Percentiles rank a stretch among this genome's conserved stretches.
Conservation (phyloP, 1,140 invertebrate genomes). For the Magallana gigas region DNA sequence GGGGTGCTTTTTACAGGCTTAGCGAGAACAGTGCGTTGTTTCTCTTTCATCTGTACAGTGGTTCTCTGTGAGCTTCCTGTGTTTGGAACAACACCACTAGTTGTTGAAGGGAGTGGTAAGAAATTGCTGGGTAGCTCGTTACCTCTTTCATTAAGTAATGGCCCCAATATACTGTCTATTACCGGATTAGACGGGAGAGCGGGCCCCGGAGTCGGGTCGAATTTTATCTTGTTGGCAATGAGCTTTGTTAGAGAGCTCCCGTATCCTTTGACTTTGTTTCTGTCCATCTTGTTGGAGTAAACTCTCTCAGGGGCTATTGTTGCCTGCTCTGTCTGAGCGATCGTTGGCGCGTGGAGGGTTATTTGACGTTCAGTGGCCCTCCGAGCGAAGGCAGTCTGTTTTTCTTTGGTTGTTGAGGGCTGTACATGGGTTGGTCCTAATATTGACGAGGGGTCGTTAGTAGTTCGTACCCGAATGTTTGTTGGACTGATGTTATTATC, state of each 20-base stretch:
- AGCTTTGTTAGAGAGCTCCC: slow-evolving; percentile 13
- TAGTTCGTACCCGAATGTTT: neutral
- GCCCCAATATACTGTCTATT: neutral
- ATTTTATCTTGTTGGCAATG: neutral
- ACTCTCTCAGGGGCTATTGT: neutral
- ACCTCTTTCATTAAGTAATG: neutral
- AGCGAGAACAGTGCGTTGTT: neutral
- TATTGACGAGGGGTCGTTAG: neutral
- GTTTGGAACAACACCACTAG: neutral
- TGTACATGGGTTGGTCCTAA: neutral
- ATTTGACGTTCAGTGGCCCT: neutral
- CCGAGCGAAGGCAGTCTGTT: neutral
- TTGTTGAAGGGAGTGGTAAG: neutral
- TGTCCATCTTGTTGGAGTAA: neutral
- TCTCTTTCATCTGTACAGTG: neutral
- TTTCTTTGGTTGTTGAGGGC: neutral
- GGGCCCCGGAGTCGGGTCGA: neutral
- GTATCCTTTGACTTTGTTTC: neutral
- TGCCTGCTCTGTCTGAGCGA: neutral
- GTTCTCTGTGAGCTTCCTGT: neutral
- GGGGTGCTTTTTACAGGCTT: neutral
- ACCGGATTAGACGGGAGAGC: neutral
- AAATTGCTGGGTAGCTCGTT: neutral
- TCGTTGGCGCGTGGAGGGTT: neutral
- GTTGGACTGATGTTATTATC: neutral